A percentile compares a stretch with the other conserved stretches of the same genome.
Evolutionary conservation across 2,888 invertebrate genomes (phyloP).

Genomic region (Apotomis capreana): DNA sequence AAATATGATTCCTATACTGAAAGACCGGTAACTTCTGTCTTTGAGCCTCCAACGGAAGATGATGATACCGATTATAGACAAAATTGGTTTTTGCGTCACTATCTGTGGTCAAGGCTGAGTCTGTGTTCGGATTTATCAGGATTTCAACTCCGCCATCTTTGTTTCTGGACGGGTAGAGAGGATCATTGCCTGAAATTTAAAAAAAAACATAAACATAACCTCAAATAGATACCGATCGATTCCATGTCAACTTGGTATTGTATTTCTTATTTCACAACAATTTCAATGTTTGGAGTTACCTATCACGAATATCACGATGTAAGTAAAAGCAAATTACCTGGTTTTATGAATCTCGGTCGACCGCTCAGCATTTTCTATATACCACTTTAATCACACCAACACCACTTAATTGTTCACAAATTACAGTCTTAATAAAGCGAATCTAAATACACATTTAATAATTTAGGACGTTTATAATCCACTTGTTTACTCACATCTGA

Average conservation of each 20-base stretch:
- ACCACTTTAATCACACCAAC: neutral
- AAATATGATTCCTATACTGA: slow-evolving; percentile 92
- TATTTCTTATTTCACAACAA: no score
- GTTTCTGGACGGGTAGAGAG: slow-evolving; percentile 69
- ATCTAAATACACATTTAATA: neutral
- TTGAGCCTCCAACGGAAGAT: slow-evolving; percentile 92
- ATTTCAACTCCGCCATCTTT: slow-evolving; percentile 72
- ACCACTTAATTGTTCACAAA: neutral
- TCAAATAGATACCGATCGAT: neutral
- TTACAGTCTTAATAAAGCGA: neutral
- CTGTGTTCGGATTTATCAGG: slow-evolving; percentile 68
- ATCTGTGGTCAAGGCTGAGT: slow-evolving; percentile 77
- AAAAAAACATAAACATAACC: slow-evolving; percentile 42
- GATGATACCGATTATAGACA: slow-evolving; percentile 93
- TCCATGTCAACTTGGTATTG: neutral
- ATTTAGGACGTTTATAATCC: no score
- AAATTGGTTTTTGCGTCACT: slow-evolving; percentile 86
- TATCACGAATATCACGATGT: neutral
- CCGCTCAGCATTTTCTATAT: slow-evolving; percentile 55
- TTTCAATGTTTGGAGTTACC: no score
- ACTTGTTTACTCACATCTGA: no score
- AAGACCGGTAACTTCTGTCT: slow-evolving; percentile 94
- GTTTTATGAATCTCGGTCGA: slow-evolving; percentile 68
- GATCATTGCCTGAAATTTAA: slow-evolving; percentile 54
- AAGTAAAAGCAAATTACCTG: slow-evolving; percentile 57